Conservation (phyloP, 2,113 vertebrate genomes). For the Atractosteus spatula region DNA sequence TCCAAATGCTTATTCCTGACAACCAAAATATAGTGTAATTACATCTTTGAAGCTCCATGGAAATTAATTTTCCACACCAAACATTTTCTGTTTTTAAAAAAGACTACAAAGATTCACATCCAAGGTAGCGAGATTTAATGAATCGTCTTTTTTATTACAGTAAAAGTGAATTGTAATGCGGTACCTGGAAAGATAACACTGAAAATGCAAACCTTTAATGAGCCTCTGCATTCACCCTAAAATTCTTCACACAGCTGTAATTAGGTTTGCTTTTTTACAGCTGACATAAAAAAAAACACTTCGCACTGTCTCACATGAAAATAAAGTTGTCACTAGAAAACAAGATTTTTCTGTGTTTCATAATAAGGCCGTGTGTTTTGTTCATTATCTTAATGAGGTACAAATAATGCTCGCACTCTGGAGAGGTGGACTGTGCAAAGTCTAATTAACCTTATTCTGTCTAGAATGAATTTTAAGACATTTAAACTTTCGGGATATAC, state of each 20-base stretch:
- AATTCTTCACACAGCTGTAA: slow-evolving; percentile 37
- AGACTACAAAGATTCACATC: slow-evolving; percentile 22
- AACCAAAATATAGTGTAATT: no score
- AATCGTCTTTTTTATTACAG: slow-evolving; percentile 24
- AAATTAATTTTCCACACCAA: no score
- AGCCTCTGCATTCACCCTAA: slow-evolving; percentile 30
- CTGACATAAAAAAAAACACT: slow-evolving; percentile 27
- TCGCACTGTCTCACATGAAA: slow-evolving; percentile 26
- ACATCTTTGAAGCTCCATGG: no score
- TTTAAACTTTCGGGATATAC: no score
- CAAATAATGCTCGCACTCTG: background rate
- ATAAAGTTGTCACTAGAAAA: slow-evolving; percentile 25
- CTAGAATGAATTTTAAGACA: no score
- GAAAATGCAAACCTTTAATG: slow-evolving; percentile 26
- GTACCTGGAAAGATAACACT: slow-evolving; percentile 34
- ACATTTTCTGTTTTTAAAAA: no score
- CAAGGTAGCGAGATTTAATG: slow-evolving; percentile 42
- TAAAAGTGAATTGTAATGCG: slow-evolving; percentile 37
- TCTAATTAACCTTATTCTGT: no score
- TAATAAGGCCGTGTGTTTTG: slow-evolving; percentile 10
- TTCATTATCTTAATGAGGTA: slow-evolving; percentile 33
- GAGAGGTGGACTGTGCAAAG: background rate
- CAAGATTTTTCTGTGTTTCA: slow-evolving; percentile 14
- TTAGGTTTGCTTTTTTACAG: slow-evolving; percentile 27
- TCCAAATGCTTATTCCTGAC: no score